Evolutionary conservation across 1,140 invertebrate genomes (phyloP).

Genomic region (Hyles euphorbiae): DNA sequence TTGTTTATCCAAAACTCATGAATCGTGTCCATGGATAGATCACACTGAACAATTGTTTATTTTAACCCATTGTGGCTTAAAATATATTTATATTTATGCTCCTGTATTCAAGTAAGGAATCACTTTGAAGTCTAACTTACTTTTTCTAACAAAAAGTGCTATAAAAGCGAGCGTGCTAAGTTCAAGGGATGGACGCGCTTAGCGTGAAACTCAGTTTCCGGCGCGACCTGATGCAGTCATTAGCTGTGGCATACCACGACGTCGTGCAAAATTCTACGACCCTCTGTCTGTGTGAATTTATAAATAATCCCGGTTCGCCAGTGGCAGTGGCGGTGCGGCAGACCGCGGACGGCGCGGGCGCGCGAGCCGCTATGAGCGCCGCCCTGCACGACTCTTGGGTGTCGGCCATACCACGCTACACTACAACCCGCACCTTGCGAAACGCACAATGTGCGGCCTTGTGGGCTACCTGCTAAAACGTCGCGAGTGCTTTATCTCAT

Average conservation of each 20-base stretch:
- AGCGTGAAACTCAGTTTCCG: conserved; percentile 45
- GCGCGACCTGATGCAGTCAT: conserved; percentile 54
- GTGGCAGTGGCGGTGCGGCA: conserved; percentile 66
- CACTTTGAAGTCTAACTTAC: no score
- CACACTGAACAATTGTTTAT: no score
- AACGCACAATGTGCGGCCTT: not conserved
- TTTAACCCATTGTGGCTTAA: no score
- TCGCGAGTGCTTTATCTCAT: conserved; percentile 29
- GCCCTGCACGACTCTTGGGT: conserved; percentile 26
- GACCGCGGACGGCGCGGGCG: conserved; percentile 70
- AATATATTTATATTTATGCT: no score
- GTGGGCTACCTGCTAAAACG: not conserved
- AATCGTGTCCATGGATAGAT: no score
- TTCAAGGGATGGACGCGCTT: conserved; percentile 12
- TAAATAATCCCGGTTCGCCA: conserved; percentile 70
- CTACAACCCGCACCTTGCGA: conserved; percentile 7
- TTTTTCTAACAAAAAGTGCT: no score
- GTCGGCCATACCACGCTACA: conserved; percentile 14
- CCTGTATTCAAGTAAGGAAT: no score
- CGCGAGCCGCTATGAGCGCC: conserved; percentile 48
- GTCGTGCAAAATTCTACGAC: conserved; percentile 70
- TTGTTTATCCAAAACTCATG: not conserved
- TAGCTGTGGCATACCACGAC: conserved; percentile 57
- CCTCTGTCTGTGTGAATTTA: conserved; percentile 71
- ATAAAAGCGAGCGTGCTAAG: not conserved